Conservation (phyloP, 2,888 invertebrate species). For the Catonia carolina region DNA sequence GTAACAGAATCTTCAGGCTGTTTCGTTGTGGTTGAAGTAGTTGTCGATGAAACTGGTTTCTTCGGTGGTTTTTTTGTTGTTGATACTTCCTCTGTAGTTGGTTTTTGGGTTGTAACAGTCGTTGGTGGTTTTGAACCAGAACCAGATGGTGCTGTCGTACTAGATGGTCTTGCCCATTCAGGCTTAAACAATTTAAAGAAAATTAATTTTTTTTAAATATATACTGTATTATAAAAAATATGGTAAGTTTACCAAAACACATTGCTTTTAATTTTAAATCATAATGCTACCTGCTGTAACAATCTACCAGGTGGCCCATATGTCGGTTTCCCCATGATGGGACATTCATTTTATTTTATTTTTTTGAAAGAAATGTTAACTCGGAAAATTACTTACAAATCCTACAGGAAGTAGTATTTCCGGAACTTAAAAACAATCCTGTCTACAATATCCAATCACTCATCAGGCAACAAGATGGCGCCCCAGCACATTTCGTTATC, state of each 20-base stretch:
- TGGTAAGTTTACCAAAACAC: not conserved
- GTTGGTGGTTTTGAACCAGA: constrained; percentile 3
- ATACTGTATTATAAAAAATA: not conserved
- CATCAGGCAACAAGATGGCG: too few relatives aligned
- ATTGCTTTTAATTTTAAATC: too few relatives aligned
- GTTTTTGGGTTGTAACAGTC: constrained; percentile 5
- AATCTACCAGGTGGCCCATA: too few relatives aligned
- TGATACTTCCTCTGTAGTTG: constrained; percentile 26
- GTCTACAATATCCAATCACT: too few relatives aligned
- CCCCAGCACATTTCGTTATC: too few relatives aligned
- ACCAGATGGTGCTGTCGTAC: constrained; percentile 28
- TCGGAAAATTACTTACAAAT: too few relatives aligned
- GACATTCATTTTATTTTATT: too few relatives aligned
- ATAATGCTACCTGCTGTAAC: too few relatives aligned
- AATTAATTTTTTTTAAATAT: constrained; percentile 3
- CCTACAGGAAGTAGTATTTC: too few relatives aligned
- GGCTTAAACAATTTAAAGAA: constrained; percentile 28
- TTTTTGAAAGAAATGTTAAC: too few relatives aligned
- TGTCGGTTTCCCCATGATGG: too few relatives aligned
- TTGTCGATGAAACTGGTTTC: constrained; percentile 10
- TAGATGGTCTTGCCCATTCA: constrained; percentile 36
- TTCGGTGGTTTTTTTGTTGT: constrained; percentile 21
- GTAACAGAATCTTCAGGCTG: not conserved
- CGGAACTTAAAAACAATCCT: too few relatives aligned
- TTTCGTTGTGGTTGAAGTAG: constrained; percentile 16